Base-by-base conservation (phyloP, 1,140 invertebrate genomes). In the Dinoponera quadriceps region DNA sequence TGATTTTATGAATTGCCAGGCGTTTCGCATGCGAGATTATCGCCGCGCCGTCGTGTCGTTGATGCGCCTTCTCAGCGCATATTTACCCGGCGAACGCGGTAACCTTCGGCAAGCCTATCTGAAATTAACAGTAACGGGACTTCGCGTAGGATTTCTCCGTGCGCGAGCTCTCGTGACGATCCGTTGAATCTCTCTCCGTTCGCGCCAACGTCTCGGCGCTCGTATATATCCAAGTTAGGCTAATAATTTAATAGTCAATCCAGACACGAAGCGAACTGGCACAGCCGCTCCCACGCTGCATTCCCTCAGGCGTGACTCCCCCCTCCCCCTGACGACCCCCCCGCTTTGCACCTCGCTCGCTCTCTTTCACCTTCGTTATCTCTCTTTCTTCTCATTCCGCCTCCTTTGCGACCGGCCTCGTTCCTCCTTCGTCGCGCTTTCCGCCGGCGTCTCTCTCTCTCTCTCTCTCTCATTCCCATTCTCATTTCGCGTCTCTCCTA, bases 211-310 rank as follows among this genome's bases (percentile, higher is more conserved):
- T 78, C 75, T 54, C 49, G 25, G 29, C 60, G 44, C n/a, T 22
- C 25, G 75, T 49, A n/a, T n/a, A n/a, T n/a, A 63, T 38, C 22
- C 57, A 83, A 87, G 88, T 82, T 83, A n/a, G 57, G 83, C 74
- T 82, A 91, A 89, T 89, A 84, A 84, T 91, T 87, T 89, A 81
- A 90, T 89, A 89, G 89, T 87, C 85, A 90, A 91, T 89, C 77
- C 85, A 90, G 86, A 92, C 87, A 77, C 87, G 86, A 89, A 81
- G 84, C 77, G 65, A 83, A 86, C 83, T 84, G 84, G 83, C 88
- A 87, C 86, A 88, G 88, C 87, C 92, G 92, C 92, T 93, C 93
- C 92, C 93, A 93, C 93, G 93, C 91, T 92, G 88, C 91, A 91
- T 92, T 92, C 91, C 91, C 91, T 92, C 92, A 91, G 91, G 92